Conservation (phyloP, 2,888 invertebrate genomes). For the Campoplex nolae region DNA sequence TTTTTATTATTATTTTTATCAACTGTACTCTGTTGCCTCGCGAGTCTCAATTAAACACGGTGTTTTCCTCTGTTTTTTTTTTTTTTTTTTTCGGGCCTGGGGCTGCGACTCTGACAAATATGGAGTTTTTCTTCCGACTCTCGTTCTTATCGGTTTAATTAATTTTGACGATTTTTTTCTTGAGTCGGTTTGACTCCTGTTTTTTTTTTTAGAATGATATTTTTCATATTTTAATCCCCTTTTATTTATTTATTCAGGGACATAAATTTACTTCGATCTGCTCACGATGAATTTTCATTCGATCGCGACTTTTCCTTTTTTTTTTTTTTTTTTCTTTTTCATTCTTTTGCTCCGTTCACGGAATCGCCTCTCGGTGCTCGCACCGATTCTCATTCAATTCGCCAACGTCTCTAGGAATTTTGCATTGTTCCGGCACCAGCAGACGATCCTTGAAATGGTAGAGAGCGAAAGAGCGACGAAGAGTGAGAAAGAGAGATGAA, state of each 20-base stretch:
- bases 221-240: neutral
- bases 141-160: neutral
- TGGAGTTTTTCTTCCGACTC: neutral
- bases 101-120: too few relatives aligned
- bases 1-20: neutral
- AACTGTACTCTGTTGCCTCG: neutral
- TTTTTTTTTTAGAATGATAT: neutral
- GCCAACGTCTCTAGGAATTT: slow-evolving; percentile 19
- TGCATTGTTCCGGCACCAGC: slow-evolving; percentile 9
- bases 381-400: slow-evolving; percentile 25
- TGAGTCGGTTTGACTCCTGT: neutral
- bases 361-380: slow-evolving; percentile 7
- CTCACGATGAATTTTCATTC: neutral
- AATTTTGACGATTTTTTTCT: neutral
- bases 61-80: neutral
- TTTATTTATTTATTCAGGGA: neutral
- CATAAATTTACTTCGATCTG: neutral
- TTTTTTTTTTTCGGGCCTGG: neutral
- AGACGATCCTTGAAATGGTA: slow-evolving; percentile 7
- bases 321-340: neutral
- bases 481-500: neutral
- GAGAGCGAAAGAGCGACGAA: slow-evolving; percentile 1
- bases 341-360: neutral
- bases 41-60: neutral
- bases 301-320: neutral